Evolutionary conservation across 2,888 invertebrate species (phyloP).

Genomic region (Glaucopsyche alexis): DNA sequence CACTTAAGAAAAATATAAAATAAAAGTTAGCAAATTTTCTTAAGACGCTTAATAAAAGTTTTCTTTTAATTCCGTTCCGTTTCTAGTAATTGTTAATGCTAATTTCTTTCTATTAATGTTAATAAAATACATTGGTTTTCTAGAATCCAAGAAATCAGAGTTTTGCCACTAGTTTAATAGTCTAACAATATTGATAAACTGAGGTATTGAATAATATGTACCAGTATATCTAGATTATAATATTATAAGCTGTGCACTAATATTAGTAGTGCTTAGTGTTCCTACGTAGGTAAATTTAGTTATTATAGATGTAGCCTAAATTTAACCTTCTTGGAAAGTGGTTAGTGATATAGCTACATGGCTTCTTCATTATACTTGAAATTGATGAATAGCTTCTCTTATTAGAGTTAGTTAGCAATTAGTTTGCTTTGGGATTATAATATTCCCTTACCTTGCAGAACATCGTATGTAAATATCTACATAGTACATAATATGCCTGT

Average conservation of each 20-base stretch:
- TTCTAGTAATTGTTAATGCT: neutral
- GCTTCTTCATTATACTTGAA: neutral
- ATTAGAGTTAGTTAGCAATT: neutral
- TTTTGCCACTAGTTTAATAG: no score
- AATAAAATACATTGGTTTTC: neutral
- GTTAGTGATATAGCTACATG: neutral
- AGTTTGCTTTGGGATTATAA: neutral
- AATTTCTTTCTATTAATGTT: neutral
- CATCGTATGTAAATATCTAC: neutral
- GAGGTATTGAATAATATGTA: no score
- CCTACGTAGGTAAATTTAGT: neutral
- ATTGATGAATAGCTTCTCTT: neutral
- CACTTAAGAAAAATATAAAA: constrained; percentile 4
- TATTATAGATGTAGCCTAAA: neutral
- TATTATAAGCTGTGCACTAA: neutral
- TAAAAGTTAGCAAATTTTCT: neutral
- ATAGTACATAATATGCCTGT: neutral
- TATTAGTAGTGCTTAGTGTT: neutral
- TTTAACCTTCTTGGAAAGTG: neutral
- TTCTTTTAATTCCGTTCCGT: neutral
- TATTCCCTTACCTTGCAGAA: neutral
- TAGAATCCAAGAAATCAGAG: no score
- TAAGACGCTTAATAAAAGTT: neutral
- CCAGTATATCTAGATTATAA: no score
- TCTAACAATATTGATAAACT: no score